phyloP scores from a whole-genome alignment of 2,113 vertebrate species.

The Amazona guildingii region DNA sequence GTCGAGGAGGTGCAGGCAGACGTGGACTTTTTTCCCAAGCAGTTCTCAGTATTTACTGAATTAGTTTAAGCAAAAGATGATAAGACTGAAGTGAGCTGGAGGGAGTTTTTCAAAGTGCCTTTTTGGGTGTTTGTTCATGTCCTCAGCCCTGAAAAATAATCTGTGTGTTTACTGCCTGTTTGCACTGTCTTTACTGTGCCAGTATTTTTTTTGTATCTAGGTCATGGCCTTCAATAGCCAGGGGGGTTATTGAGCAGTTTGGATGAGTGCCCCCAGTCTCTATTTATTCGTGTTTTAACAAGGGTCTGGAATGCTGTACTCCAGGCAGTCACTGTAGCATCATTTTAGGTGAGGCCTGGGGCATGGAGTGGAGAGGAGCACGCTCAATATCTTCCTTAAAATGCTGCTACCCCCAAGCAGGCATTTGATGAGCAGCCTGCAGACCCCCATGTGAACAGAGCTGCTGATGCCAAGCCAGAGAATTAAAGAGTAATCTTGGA shows the following conservation, averaged over 20 bases:
- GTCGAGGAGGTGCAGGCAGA: rapidly evolving
- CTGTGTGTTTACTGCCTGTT: neutral
- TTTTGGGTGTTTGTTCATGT: neutral
- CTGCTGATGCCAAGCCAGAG: neutral
- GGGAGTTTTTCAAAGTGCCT: neutral
- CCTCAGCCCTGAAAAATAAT: neutral
- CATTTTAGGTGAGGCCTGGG: neutral
- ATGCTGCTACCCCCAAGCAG: too few relatives aligned
- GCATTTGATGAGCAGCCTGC: neutral
- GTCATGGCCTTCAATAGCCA: neutral
- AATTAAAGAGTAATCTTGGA: neutral
- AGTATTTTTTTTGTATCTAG: neutral
- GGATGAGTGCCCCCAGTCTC: neutral
- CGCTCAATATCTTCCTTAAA: too few relatives aligned
- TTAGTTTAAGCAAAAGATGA: neutral
- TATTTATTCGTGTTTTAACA: neutral
- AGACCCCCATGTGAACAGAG: too few relatives aligned
- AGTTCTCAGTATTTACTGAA: neutral
- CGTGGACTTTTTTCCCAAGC: neutral
- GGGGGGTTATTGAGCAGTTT: neutral
- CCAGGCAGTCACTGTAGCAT: rapidly evolving
- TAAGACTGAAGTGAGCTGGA: neutral
- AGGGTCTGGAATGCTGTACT: neutral
- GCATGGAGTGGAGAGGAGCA: neutral
- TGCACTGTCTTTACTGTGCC: neutral